Percentiles rank a stretch among this genome's conserved stretches.
These are phyloP conservation scores for Myripristis murdjan DNA, from an alignment of 2,797 vertebrate species.

Conservation along the genomic window DNA sequence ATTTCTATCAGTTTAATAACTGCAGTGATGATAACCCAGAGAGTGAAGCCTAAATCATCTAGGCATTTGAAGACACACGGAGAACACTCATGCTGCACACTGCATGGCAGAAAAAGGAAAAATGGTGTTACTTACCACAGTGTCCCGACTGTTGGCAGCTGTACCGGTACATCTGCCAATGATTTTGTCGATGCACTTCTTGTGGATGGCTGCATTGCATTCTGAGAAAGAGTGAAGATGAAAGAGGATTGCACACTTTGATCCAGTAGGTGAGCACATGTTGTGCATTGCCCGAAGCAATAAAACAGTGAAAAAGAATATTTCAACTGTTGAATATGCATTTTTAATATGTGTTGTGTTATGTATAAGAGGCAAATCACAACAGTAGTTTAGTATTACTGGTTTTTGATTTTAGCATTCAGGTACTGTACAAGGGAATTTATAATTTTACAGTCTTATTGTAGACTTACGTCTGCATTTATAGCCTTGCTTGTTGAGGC, in stretches of 20 bases:
- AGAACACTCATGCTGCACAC: slow-evolving; percentile 25
- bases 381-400: no score
- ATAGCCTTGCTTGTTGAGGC: slow-evolving; percentile 90
- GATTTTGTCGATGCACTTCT: slow-evolving; percentile 99
- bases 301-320: slow-evolving; percentile 1
- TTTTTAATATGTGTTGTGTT: background rate
- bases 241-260: slow-evolving; percentile 10
- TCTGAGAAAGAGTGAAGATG: slow-evolving; percentile 82
- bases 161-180: slow-evolving; percentile 98
- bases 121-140: slow-evolving; percentile 81
- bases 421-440: slow-evolving; percentile 5
- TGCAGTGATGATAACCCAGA: slow-evolving; percentile 5
- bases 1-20: background rate
- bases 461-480: slow-evolving; percentile 87
- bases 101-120: slow-evolving; percentile 23
- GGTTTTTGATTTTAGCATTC: no score
- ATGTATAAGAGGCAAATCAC: background rate
- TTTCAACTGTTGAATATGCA: background rate
- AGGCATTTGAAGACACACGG: slow-evolving; percentile 31
- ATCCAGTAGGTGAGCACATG: slow-evolving; percentile 5
- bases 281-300: background rate
- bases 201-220: slow-evolving; percentile 99
- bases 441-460: background rate
- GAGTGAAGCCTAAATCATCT: slow-evolving; percentile 20
- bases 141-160: slow-evolving; percentile 96